Base-by-base conservation (phyloP, 2,888 invertebrate species). In the Napeogenes inachia region DNA sequence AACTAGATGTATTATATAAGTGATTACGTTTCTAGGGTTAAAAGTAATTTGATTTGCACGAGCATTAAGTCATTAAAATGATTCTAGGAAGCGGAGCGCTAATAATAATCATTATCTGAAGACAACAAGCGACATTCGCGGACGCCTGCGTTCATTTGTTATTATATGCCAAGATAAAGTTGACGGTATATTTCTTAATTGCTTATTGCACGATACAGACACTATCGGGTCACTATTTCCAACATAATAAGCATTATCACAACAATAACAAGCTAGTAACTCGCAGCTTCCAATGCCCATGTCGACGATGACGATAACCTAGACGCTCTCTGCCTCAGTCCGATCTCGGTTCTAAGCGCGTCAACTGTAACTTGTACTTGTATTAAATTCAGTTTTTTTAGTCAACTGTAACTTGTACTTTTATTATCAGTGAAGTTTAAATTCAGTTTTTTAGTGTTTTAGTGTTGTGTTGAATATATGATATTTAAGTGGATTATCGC, bases 161-260 rank as follows among this genome's bases (percentile, higher is more conserved):
- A 76, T 77, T 75, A 76, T 72, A 74, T 71, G 77, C 73, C 69
- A 66, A 78, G 80, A 84, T 84, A 82, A 81, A 75, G 73, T 70
- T 70, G 75, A 78, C 79, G 77, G 77, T 84, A 83, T 84, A 81
- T 78, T 85, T 85, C 83, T 87, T 89, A 89, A 88, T 89, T 89
- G 77, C 83, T 80, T 77, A 82, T 82, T 81, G 85, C 85, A 80
- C 80, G 89, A 87, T 88, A 87, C 73, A 78, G 77, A 72, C 85
- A 80, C 84, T 89, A 89, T 89, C 88, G 80, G 75, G 68, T 73
- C 82, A 82, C 81, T 84, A 87, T 87, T 87, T 84, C 82, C 82
- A 87, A 86, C 86, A 87, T 88, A 89, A 88, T 87, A 88, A 87
- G 82, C 79, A 86, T 89, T 89, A 89, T 89, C 89, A 84, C 81